Evolutionary conservation across 2,797 vertebrate species (phyloP).

Genomic region (Pagetopsis macropterus): DNA sequence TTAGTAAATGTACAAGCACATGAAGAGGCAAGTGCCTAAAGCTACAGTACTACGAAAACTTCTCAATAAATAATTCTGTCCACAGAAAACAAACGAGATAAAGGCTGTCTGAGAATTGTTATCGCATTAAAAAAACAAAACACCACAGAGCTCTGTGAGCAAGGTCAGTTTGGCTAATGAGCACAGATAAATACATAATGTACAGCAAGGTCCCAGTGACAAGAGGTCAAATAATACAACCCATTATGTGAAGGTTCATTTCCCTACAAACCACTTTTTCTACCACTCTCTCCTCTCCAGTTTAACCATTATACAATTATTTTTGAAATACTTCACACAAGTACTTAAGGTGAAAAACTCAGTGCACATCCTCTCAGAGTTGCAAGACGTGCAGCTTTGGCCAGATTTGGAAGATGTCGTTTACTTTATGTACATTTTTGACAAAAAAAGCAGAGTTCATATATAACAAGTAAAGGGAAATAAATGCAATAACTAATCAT

Average conservation of each 20-base stretch:
- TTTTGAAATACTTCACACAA: constrained; percentile 50
- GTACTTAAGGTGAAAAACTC: constrained; percentile 37
- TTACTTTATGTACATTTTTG: constrained; percentile 43
- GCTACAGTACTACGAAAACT: constrained; percentile 47
- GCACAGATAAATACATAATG: constrained; percentile 54
- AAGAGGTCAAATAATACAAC: constrained; percentile 29
- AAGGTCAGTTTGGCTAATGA: constrained; percentile 57
- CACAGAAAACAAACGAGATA: constrained; percentile 17
- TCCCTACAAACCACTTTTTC: constrained; percentile 41
- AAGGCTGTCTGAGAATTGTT: constrained; percentile 37
- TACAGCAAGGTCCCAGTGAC: constrained; percentile 21
- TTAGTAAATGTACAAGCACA: constrained; percentile 56
- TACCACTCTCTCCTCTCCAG: constrained; percentile 44
- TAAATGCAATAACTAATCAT: constrained; percentile 47
- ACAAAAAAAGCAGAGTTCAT: constrained; percentile 53
- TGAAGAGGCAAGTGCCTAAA: constrained; percentile 37
- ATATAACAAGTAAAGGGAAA: constrained; percentile 50
- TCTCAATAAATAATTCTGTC: constrained; percentile 34
- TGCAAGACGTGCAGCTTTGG: constrained; percentile 64
- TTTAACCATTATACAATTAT: constrained; percentile 49
- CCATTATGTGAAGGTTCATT: constrained; percentile 31
- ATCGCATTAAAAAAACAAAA: constrained; percentile 30
- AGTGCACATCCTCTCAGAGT: constrained; percentile 60
- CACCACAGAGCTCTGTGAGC: constrained; percentile 34
- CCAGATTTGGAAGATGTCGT: constrained; percentile 54